These are phyloP conservation scores for Sandelia bainsii DNA, from an alignment of 2,797 vertebrate genomes.

Conservation along the genomic window DNA sequence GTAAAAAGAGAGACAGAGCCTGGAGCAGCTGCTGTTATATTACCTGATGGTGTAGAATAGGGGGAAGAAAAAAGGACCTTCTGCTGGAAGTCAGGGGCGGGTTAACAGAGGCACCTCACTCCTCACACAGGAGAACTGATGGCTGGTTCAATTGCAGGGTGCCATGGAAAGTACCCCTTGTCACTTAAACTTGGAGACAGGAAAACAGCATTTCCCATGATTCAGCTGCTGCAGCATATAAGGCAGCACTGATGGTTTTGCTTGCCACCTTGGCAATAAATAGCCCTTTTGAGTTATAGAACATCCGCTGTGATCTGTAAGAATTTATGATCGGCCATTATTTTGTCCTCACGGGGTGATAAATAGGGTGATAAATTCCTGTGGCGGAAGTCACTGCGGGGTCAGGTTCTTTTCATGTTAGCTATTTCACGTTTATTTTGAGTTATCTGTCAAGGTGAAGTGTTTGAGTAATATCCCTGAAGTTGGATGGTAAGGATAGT, in stretches of 20 bases:
- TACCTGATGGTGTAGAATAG: conserved; percentile 51
- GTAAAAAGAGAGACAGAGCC: conserved; percentile 43
- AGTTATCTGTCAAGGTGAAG: conserved; percentile 57
- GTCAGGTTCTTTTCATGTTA: conserved; percentile 53
- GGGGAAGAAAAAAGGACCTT: conserved; percentile 8
- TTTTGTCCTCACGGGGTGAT: conserved; percentile 61
- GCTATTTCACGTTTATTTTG: conserved; percentile 70
- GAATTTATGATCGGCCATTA: conserved; percentile 66
- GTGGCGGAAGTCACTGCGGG: conserved; percentile 34
- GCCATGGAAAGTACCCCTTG: conserved; percentile 40
- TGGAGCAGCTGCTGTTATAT: conserved; percentile 65
- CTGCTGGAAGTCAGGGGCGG: conserved; percentile 39
- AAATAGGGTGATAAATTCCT: conserved; percentile 57
- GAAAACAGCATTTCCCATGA: conserved; percentile 64
- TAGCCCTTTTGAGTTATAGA: conserved; percentile 54
- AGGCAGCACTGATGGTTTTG: conserved; percentile 47
- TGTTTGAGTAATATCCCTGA: conserved; percentile 47
- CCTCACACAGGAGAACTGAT: conserved; percentile 19
- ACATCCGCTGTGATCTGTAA: conserved; percentile 40
- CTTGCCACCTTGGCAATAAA: conserved; percentile 58
- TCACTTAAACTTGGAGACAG: conserved; percentile 43
- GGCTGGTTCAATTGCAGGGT: conserved; percentile 45
- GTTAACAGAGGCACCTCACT: conserved; percentile 54
- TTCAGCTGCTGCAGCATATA: conserved; percentile 40
- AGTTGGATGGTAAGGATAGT: conserved; percentile 40